Evolutionary conservation across 2,888 invertebrate species (phyloP).

Genomic region (Tachina fera): DNA sequence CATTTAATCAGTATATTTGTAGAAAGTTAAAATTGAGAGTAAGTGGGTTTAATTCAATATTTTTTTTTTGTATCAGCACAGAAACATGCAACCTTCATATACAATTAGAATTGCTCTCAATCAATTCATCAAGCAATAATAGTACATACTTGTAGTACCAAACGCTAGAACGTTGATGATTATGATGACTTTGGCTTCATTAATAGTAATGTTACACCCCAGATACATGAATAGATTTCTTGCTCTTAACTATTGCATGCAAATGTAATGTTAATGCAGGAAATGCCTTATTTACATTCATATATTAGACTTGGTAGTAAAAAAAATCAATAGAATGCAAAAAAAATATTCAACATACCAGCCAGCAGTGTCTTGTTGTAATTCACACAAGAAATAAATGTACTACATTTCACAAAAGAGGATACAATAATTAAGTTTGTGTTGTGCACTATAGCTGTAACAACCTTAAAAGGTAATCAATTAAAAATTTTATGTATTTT

Average conservation of each 20-base stretch:
- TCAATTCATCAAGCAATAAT: slow-evolving; percentile 5
- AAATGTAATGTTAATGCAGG: slow-evolving; percentile 23
- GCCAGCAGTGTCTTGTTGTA: slow-evolving; percentile 31
- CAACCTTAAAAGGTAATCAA: slow-evolving; percentile 46
- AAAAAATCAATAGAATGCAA: slow-evolving; percentile 47
- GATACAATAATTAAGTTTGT: slow-evolving; percentile 49
- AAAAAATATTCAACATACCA: slow-evolving; percentile 13
- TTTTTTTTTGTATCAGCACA: slow-evolving; percentile 17
- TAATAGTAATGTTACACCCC: background rate
- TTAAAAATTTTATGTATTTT: slow-evolving; percentile 24
- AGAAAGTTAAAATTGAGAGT: background rate
- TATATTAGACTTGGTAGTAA: background rate
- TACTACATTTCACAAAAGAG: slow-evolving; percentile 30
- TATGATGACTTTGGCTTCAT: slow-evolving; percentile 5
- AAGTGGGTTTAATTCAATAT: slow-evolving; percentile 46
- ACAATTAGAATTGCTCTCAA: slow-evolving; percentile 10
- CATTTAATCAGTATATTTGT: background rate
- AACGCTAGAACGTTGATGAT: slow-evolving; percentile 1
- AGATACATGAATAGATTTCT: background rate
- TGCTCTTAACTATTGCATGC: background rate
- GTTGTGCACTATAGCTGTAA: slow-evolving; percentile 17
- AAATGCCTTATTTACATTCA: slow-evolving; percentile 31
- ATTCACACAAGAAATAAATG: slow-evolving; percentile 40
- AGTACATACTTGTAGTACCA: too few relatives aligned
- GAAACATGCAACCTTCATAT: background rate